These are phyloP conservation scores for Macrophya annulata DNA, from an alignment of 2,888 invertebrate species.

Conservation along the genomic window DNA sequence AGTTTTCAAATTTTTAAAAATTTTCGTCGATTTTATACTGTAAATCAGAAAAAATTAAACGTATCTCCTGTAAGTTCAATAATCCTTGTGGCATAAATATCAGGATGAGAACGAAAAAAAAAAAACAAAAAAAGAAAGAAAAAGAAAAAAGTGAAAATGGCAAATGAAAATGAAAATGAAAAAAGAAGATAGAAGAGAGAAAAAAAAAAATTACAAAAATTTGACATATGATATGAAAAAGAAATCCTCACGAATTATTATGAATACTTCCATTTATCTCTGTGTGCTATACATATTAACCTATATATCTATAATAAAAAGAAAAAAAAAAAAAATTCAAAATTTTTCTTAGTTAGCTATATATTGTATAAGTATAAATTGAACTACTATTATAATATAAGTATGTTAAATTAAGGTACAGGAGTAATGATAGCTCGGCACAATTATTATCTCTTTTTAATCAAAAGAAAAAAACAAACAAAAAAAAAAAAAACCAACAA, in stretches of 20 bases:
- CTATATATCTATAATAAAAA: no score
- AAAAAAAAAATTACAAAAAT: not conserved
- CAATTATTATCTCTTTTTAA: conserved; percentile 41
- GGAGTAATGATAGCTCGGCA: conserved; percentile 20
- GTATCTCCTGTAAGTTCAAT: not conserved
- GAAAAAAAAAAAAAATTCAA: conserved; percentile 21
- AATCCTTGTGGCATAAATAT: not conserved
- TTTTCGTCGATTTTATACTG: not conserved
- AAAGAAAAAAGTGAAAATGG: not conserved
- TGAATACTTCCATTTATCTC: conserved; percentile 52
- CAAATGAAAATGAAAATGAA: not conserved
- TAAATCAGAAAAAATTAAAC: not conserved
- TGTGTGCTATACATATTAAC: conserved; percentile 46
- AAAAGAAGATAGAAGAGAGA: no score
- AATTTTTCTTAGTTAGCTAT: not conserved
- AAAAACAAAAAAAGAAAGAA: not conserved
- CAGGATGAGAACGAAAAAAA: not conserved
- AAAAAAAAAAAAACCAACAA: not conserved
- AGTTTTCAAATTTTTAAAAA: not conserved
- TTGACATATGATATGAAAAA: not conserved
- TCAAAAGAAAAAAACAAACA: conserved; percentile 25
- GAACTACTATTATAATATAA: not conserved
- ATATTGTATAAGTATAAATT: not conserved
- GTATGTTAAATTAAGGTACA: not conserved
- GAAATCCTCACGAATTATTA: conserved; percentile 35